Percentiles rank a stretch among this genome's conserved stretches.
Conservation (phyloP, 1,140 invertebrate genomes). For the Tenebrio molitor region DNA sequence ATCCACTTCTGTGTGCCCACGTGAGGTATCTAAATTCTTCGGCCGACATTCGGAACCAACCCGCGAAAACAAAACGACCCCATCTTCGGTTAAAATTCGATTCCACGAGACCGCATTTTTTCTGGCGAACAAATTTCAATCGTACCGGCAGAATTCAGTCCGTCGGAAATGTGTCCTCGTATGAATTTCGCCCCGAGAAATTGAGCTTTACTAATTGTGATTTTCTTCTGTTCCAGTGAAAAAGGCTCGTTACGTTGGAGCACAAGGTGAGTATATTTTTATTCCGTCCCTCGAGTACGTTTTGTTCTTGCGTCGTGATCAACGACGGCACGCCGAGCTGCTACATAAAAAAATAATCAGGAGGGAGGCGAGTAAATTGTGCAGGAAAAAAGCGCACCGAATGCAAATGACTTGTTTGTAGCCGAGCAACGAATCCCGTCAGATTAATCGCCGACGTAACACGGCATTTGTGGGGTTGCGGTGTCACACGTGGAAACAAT, state of each 20-base stretch:
- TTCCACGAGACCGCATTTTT: too few species aligned
- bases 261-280: conserved; percentile 69
- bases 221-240: conserved; percentile 72
- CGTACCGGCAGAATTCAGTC: too few species aligned
- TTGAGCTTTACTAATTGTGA: neutral
- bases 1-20: too few species aligned
- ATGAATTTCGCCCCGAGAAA: too few species aligned
- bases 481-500: conserved; percentile 1
- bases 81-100: too few species aligned
- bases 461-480: neutral
- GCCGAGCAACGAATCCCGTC: conserved; percentile 1
- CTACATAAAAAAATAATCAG: neutral
- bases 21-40: too few species aligned
- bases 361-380: neutral
- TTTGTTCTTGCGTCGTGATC: neutral
- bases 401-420: conserved; percentile 25
- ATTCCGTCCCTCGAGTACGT: neutral
- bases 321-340: neutral
- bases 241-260: conserved; percentile 74
- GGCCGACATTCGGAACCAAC: too few species aligned
- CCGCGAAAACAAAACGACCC: too few species aligned
- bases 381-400: neutral
- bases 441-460: conserved; percentile 20
- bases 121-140: too few species aligned
- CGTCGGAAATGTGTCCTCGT: too few species aligned